Evolutionary conservation across 2,888 invertebrate species (phyloP).

Genomic region (Drosophila ustulata): DNA sequence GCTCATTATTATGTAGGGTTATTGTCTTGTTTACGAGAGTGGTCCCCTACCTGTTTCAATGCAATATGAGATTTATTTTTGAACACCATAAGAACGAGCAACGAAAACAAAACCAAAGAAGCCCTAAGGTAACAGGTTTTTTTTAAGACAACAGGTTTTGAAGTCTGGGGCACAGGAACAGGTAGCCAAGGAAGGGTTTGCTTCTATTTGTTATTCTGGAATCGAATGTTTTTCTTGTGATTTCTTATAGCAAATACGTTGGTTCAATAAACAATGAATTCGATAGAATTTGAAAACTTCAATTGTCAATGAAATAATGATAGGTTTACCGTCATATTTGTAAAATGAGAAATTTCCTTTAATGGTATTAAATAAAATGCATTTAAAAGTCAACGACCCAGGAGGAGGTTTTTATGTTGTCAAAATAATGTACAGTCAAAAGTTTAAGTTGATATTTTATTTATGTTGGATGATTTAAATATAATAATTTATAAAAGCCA

Average conservation of each 20-base stretch:
- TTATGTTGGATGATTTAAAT: constrained; percentile 29
- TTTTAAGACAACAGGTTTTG: constrained; percentile 63
- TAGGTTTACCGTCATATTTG: not conserved
- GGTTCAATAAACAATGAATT: not conserved
- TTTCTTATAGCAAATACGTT: constrained; percentile 7
- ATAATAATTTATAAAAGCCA: constrained; percentile 33
- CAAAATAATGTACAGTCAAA: not conserved
- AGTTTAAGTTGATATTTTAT: constrained; percentile 3
- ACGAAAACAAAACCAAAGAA: constrained; percentile 59
- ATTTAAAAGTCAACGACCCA: constrained; percentile 11
- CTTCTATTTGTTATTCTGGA: constrained; percentile 50
- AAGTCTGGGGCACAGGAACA: constrained; percentile 54
- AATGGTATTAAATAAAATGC: not conserved
- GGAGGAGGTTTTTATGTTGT: not conserved
- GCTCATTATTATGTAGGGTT: constrained; percentile 28
- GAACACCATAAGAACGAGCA: constrained; percentile 46
- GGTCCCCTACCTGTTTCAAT: constrained; percentile 67
- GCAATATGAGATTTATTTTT: constrained; percentile 71
- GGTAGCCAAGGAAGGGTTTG: constrained; percentile 52
- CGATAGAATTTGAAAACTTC: constrained; percentile 1
- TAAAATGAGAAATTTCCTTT: constrained; percentile 3
- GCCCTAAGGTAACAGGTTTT: constrained; percentile 63
- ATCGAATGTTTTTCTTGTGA: constrained; percentile 35
- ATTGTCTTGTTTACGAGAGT: constrained; percentile 39
- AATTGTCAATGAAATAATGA: constrained; percentile 7